These are phyloP conservation scores for Chymomyza caudatula DNA, from an alignment of 2,888 invertebrate genomes.

Conservation along the genomic window DNA sequence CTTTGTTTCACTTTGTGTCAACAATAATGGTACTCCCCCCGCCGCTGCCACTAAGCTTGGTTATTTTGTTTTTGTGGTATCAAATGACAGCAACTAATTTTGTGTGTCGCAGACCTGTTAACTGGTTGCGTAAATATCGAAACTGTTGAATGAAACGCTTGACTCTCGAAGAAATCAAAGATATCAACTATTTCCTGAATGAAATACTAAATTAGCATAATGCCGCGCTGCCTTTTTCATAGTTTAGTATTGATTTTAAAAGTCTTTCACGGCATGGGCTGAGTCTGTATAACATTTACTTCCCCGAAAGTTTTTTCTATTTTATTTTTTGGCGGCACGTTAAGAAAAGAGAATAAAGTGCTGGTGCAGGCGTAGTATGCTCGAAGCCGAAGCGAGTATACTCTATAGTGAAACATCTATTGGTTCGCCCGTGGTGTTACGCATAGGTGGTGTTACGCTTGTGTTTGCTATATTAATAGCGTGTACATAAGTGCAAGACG, in stretches of 20 bases:
- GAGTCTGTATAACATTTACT: neutral
- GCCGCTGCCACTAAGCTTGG: neutral
- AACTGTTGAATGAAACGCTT: conserved; percentile 58
- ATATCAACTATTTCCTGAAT: conserved; percentile 62
- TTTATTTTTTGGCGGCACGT: conserved; percentile 14
- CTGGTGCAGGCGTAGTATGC: too few species aligned
- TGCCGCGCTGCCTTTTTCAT: conserved; percentile 33
- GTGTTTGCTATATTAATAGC: too few species aligned
- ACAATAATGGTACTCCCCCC: neutral
- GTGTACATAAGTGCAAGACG: too few species aligned
- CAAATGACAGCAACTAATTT: conserved; percentile 1
- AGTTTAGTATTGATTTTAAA: conserved; percentile 9
- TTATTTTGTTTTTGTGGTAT: neutral
- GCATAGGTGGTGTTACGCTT: too few species aligned
- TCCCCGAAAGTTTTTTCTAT: neutral
- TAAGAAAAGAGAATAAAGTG: conserved; percentile 7
- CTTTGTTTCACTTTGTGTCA: conserved; percentile 30
- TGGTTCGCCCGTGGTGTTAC: too few species aligned
- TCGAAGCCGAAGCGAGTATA: neutral
- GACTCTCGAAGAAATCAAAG: conserved; percentile 24
- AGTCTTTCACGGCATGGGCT: neutral
- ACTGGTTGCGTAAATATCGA: conserved; percentile 63
- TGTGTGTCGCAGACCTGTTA: conserved; percentile 41
- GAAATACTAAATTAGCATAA: conserved; percentile 65
- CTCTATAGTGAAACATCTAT: too few species aligned